Evolutionary conservation across 53 echinoderm and acorn worm genomes (phyloP), one percentile per base, ranked within the genome.

Genomic region (Luidia sarsii): DNA sequence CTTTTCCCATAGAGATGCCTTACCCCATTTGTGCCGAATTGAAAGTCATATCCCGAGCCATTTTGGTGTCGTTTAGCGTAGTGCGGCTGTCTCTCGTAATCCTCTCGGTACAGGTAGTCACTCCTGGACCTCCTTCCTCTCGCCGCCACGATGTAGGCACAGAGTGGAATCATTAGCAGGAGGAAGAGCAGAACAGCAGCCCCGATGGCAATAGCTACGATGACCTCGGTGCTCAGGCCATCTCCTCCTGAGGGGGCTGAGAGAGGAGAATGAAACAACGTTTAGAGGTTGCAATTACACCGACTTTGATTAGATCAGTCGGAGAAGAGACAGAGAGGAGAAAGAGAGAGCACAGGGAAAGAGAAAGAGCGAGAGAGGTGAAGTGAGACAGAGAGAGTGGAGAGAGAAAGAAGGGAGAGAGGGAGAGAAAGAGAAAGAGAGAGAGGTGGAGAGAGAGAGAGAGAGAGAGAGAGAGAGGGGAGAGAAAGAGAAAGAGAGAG

Each of bases 131-230:
- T 11, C 20, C 22, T 19, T 49, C 35, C n/a, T 6, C 41, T 11
- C 5, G n/a, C 33, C 70, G 31, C 31, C 30, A 50, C 15, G 51
- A 6, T 50, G 51, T 51, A 69, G n/a, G 43, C 4, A 23, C 50
- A 33, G 3, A 69, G 5, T 5, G 8, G 6, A 25, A 69, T 16
- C 19, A 69, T 19, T 6, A 69, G 1, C 19, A 69, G 0, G 6
- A 69, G 70, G 4, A 69, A 20, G 6, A 69, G 32, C 1, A 43
- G 43, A 7, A 69, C 31, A 18, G 70, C 51, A 50, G 33, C 34
- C 4, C 70, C 51, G 0, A 69, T 29, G 4, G 51, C 51, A 20
- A 69, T 69, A 33, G 51, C 50, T n/a, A 69, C 33, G 70, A 69
- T 69, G 20, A 10, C 70, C 50, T 45, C 67, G 2, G 45, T 45